Evolutionary conservation across 2,888 invertebrate genomes (phyloP).

Genomic region (Trachelus iudaicus): DNA sequence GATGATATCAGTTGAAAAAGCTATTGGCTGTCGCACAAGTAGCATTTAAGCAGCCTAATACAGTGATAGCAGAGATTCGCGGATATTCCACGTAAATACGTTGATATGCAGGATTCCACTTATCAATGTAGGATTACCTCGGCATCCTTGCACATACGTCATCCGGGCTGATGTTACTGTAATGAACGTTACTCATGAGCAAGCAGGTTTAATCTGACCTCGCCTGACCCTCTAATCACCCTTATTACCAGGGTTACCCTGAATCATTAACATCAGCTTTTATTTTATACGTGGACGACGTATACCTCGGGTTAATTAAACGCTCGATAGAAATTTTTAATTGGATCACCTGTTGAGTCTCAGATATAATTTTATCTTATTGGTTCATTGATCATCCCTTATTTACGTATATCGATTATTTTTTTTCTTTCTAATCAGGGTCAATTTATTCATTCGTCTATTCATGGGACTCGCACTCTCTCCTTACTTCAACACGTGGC

Average conservation of each 20-base stretch:
- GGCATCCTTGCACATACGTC: conserved; percentile 47
- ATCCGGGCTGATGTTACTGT: conserved; percentile 48
- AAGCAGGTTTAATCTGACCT: conserved; percentile 25
- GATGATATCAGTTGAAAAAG: neutral
- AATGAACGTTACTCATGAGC: conserved; percentile 54
- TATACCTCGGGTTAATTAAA: neutral
- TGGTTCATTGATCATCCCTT: neutral
- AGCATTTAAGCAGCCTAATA: neutral
- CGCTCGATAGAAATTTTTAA: neutral
- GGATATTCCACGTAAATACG: conserved; percentile 4
- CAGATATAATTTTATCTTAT: neutral
- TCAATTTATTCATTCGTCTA: neutral
- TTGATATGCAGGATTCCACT: conserved; percentile 47
- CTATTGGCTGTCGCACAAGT: neutral
- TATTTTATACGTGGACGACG: neutral
- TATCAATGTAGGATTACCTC: conserved; percentile 54
- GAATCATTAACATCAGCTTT: neutral
- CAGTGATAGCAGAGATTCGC: neutral
- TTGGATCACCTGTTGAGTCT: neutral
- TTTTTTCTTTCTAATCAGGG: neutral
- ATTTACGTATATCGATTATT: neutral
- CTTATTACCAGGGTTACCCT: neutral
- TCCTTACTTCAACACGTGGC: neutral
- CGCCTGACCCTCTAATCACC: neutral
- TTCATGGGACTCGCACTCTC: neutral